phyloP scores from a whole-genome alignment of 2,888 invertebrate species.

The Steinernema scapterisci region DNA sequence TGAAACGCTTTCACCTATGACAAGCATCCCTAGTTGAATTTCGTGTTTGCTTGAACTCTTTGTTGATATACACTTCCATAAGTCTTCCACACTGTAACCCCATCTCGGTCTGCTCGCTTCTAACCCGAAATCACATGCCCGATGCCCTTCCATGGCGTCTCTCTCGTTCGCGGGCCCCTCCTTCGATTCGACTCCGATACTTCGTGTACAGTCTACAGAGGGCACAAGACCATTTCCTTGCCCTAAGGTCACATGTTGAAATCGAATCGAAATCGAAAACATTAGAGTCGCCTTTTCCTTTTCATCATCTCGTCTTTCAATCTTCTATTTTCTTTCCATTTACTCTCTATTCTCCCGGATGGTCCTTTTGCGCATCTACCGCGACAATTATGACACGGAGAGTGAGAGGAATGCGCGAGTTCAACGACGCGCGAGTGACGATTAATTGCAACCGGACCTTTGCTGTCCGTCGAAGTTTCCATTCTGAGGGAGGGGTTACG shows the following conservation, averaged over 20 bases:
- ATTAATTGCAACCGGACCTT: constrained; percentile 25
- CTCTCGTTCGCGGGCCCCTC: background rate
- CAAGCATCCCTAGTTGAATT: background rate
- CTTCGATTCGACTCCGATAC: constrained; percentile 10
- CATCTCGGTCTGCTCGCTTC: background rate
- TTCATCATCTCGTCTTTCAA: background rate
- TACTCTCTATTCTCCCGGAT: constrained; percentile 26
- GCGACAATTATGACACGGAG: constrained; percentile 33
- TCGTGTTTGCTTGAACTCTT: constrained; percentile 28
- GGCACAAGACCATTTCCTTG: constrained; percentile 22
- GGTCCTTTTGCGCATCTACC: constrained; percentile 29
- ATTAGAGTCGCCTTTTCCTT: constrained; percentile 23
- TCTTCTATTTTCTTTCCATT: constrained; percentile 8
- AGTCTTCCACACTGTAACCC: constrained; percentile 28
- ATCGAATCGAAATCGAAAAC: constrained; percentile 25
- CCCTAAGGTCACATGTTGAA: constrained; percentile 32
- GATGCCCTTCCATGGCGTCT: constrained; percentile 2
- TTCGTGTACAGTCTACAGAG: constrained; percentile 23
- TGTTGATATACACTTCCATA: constrained; percentile 28
- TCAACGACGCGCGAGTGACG: constrained; percentile 22
- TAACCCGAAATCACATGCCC: constrained; percentile 32
- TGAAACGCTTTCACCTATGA: constrained; percentile 31
- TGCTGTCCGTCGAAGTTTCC: background rate
- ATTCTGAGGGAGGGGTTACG: background rate
- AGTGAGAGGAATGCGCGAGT: constrained; percentile 26